phyloP scores from a whole-genome alignment of 2,797 vertebrate species.

The Acrocephalus scirpaceus region DNA sequence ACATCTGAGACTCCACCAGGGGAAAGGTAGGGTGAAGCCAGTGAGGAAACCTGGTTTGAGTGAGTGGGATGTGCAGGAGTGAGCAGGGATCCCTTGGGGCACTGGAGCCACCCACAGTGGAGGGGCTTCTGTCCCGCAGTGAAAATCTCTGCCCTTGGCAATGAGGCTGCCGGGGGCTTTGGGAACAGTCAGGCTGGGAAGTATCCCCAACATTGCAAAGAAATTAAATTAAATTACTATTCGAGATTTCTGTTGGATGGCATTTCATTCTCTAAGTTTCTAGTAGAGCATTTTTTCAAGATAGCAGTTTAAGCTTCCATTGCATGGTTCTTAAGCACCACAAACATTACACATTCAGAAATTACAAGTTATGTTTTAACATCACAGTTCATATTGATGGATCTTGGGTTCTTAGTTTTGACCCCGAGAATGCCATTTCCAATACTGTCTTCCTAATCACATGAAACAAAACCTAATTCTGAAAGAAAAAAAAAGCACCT shows the following conservation, averaged over 20 bases:
- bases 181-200: not conserved
- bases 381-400: not conserved
- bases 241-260: not conserved
- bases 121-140: fast-evolving
- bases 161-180: fast-evolving
- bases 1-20: not conserved
- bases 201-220: not conserved
- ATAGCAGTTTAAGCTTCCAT: not conserved
- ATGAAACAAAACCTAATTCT: not conserved
- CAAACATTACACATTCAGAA: not conserved
- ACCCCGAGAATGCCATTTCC: not conserved
- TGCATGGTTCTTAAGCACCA: not conserved
- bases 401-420: not conserved
- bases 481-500: not conserved
- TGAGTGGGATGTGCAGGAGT: not conserved
- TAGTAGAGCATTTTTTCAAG: not conserved
- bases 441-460: not conserved
- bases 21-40: too few species aligned
- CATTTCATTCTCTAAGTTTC: not conserved
- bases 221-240: not conserved
- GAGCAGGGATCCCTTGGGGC: fast-evolving
- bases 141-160: too few species aligned
- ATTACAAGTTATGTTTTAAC: not conserved
- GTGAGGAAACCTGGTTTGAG: too few species aligned
- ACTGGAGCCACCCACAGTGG: fast-evolving